These are phyloP conservation scores for Odontesthes bonariensis DNA, from an alignment of 2,113 vertebrate genomes.

Conservation along the genomic window DNA sequence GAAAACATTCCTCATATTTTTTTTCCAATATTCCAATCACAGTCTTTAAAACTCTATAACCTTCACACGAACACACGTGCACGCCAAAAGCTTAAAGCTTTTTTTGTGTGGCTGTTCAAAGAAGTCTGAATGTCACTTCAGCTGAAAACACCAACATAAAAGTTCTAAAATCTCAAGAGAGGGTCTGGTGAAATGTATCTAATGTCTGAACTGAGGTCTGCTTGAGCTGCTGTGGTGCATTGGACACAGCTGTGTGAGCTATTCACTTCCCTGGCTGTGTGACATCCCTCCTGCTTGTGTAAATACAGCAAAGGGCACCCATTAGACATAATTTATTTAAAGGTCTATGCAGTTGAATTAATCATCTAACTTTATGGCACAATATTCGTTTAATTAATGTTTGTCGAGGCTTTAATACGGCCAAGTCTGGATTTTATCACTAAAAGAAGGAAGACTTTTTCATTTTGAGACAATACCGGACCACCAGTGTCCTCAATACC, in stretches of 20 bases:
- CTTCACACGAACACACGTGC: slow-evolving; percentile 14
- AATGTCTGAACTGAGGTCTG: slow-evolving; percentile 38
- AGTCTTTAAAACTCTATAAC: slow-evolving; percentile 23
- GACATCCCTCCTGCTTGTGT: slow-evolving; percentile 45
- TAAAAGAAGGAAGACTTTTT: slow-evolving; percentile 24
- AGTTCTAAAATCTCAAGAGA: slow-evolving; percentile 32
- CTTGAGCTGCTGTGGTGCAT: slow-evolving; percentile 33
- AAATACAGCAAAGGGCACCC: slow-evolving; percentile 58
- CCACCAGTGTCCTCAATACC: slow-evolving; percentile 36
- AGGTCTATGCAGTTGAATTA: slow-evolving; percentile 64
- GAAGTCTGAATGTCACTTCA: slow-evolving; percentile 29
- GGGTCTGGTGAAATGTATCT: slow-evolving; percentile 42
- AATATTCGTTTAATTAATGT: slow-evolving; percentile 67
- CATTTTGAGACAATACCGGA: slow-evolving; percentile 33
- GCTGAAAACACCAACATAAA: slow-evolving; percentile 44
- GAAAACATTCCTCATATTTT: slow-evolving; percentile 33
- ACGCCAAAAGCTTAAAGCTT: slow-evolving; percentile 5
- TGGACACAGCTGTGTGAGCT: slow-evolving; percentile 56
- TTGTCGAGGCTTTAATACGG: slow-evolving; percentile 64
- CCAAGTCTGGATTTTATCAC: slow-evolving; percentile 54
- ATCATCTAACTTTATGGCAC: slow-evolving; percentile 68
- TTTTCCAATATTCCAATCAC: slow-evolving; percentile 19
- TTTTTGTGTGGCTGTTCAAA: slow-evolving; percentile 18
- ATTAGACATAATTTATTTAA: slow-evolving; percentile 69
- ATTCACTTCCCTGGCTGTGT: slow-evolving; percentile 43